A percentile compares a stretch with the other conserved stretches of the same genome.
Conservation (phyloP, 2,888 invertebrate genomes). For the Petrolisthes cinctipes region DNA sequence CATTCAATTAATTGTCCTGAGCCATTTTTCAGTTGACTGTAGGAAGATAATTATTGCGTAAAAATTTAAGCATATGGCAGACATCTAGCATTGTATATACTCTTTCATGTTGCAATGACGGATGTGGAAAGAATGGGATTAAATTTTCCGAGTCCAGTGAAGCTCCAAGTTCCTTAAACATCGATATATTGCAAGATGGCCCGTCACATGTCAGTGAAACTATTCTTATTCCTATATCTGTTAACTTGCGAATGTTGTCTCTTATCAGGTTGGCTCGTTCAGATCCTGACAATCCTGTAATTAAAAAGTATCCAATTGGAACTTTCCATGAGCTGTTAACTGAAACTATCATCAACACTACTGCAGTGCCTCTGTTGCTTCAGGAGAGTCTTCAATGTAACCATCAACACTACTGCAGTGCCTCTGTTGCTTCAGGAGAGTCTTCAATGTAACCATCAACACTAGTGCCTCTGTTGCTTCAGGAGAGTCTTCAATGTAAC, state of each 20-base stretch:
- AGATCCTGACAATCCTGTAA: not conserved
- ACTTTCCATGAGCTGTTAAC: conserved; percentile 7
- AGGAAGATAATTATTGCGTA: not conserved
- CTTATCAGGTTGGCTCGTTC: conserved; percentile 4
- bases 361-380: not conserved
- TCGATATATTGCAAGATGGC: not conserved
- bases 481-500: no score
- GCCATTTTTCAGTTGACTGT: not conserved
- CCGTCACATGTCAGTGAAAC: conserved; percentile 18
- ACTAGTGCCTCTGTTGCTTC: no score
- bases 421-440: no score
- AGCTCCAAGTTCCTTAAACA: not conserved
- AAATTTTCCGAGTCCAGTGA: not conserved
- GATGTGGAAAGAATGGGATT: not conserved
- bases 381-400: no score
- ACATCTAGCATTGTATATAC: not conserved
- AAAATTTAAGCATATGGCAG: not conserved
- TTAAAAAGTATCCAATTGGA: not conserved
- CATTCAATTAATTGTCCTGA: not conserved
- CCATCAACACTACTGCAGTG: no score
- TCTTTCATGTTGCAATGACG: not conserved
- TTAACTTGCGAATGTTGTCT: not conserved
- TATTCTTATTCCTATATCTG: not conserved
- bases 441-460: no score
- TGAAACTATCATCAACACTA: no score